These are phyloP conservation scores for Meda fulgida DNA, from an alignment of 2,797 vertebrate genomes.

Conservation along the genomic window DNA sequence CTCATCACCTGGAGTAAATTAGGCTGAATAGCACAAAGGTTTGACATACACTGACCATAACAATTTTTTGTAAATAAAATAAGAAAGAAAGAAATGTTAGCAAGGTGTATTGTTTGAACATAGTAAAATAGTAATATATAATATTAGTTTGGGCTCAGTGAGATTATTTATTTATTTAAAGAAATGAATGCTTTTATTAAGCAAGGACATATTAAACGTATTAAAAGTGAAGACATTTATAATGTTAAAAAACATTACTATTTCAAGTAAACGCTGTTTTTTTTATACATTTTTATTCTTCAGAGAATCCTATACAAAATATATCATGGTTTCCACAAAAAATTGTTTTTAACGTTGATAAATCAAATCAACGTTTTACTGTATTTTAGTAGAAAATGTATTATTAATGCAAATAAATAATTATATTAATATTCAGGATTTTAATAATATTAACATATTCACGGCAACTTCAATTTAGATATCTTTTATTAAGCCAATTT, in stretches of 20 bases:
- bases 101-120: neutral
- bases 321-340: neutral
- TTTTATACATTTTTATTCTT: too few species aligned
- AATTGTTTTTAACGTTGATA: neutral
- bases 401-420: neutral
- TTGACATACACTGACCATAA: conserved; percentile 53
- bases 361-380: neutral
- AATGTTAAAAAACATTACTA: neutral
- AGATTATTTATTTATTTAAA: neutral
- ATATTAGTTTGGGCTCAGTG: neutral
- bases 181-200: neutral
- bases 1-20: conserved; percentile 81
- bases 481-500: neutral
- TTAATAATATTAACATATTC: neutral
- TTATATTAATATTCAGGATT: neutral
- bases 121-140: neutral
- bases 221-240: neutral
- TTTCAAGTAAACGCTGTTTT: neutral
- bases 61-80: conserved; percentile 41
- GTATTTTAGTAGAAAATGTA: neutral
- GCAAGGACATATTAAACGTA: neutral
- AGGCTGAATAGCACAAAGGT: conserved; percentile 70
- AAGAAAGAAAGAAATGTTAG: neutral
- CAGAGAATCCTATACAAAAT: neutral
- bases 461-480: neutral